Conservation (phyloP, 64 coral and sea anemone genomes). For the Acropora yongei region DNA sequence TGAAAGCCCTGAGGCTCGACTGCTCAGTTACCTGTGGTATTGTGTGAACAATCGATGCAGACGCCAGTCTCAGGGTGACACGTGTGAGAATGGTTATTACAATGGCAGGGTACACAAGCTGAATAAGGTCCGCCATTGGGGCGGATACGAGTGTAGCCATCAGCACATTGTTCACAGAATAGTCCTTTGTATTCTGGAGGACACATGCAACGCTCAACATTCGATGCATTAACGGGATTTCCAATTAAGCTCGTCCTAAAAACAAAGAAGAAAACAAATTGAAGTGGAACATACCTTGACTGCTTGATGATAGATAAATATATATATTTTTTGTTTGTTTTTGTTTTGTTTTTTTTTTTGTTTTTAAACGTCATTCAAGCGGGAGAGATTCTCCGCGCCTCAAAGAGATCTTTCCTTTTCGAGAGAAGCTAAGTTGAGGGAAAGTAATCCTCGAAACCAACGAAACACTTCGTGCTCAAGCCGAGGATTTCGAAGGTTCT, state of each 20-base stretch:
- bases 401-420: too few species aligned
- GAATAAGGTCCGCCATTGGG: conserved; percentile 86
- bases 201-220: conserved; percentile 82
- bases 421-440: too few species aligned
- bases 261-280: neutral
- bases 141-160: conserved; percentile 71
- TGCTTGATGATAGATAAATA: neutral
- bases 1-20: neutral
- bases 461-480: too few species aligned
- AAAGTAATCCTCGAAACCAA: too few species aligned
- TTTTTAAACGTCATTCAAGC: too few species aligned
- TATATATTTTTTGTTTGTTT: too few species aligned
- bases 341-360: too few species aligned
- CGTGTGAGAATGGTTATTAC: conserved; percentile 64
- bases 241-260: conserved; percentile 43
- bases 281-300: neutral
- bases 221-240: conserved; percentile 7
- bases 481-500: too few species aligned
- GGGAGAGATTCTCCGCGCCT: too few species aligned
- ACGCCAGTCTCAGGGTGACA: conserved; percentile 93
- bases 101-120: conserved; percentile 79
- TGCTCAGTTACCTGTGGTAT: conserved; percentile 66
- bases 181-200: conserved; percentile 79
- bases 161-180: conserved; percentile 95
- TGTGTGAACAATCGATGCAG: conserved; percentile 83